Evolutionary conservation across 2,888 invertebrate species (phyloP).

Genomic region (Diadromus collaris): DNA sequence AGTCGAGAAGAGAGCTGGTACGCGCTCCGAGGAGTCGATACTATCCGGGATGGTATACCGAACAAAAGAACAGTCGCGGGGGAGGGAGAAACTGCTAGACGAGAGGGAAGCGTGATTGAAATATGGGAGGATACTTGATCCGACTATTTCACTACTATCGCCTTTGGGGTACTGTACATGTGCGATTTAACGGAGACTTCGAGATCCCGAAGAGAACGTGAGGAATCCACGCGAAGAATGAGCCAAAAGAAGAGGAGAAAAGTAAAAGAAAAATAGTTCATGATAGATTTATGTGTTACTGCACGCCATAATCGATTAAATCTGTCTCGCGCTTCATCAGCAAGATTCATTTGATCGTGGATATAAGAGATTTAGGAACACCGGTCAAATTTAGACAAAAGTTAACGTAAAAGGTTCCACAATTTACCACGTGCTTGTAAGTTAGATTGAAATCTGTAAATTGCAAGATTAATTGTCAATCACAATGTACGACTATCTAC

Average conservation of each 20-base stretch:
- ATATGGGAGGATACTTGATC: constrained; percentile 57
- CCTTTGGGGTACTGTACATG: constrained; percentile 2
- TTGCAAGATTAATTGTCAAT: too few relatives aligned
- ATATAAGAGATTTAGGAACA: too few relatives aligned
- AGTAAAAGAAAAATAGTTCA: neutral
- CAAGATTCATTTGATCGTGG: neutral
- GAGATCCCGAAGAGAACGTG: constrained; percentile 4
- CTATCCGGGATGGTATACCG: constrained; percentile 19
- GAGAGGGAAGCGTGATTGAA: constrained; percentile 61
- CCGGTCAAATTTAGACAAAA: too few relatives aligned
- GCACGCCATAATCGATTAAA: constrained; percentile 1
- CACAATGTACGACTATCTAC: too few relatives aligned
- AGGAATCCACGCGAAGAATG: constrained; percentile 4
- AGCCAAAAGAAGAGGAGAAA: neutral
- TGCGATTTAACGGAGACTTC: constrained; percentile 25
- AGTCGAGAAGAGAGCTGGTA: constrained; percentile 23
- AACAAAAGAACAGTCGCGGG: constrained; percentile 27
- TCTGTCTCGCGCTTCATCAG: neutral
- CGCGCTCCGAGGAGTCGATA: constrained; percentile 22
- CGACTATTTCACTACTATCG: constrained; percentile 40
- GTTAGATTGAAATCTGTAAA: too few relatives aligned
- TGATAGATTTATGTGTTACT: constrained; percentile 10
- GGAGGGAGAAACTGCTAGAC: constrained; percentile 44
- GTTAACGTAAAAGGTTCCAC: too few relatives aligned
- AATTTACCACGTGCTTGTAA: too few relatives aligned